These are phyloP conservation scores for Fragum whitleyi DNA, from an alignment of 2,888 invertebrate genomes.

Conservation along the genomic window DNA sequence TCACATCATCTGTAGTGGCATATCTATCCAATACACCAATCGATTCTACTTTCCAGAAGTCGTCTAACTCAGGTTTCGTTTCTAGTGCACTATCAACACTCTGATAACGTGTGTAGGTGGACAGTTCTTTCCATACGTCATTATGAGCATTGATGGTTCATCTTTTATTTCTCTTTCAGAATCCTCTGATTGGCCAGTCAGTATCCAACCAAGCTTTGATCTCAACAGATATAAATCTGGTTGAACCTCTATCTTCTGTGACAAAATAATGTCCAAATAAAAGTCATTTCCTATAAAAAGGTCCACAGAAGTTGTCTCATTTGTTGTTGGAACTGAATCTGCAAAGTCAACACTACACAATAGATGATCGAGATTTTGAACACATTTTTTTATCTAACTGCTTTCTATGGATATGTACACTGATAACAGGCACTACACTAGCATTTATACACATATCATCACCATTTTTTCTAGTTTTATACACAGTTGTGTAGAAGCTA, in stretches of 20 bases:
- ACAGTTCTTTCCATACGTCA: background rate
- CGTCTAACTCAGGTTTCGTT: slow-evolving; percentile 30
- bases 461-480: slow-evolving; percentile 15
- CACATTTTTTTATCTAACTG: background rate
- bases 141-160: background rate
- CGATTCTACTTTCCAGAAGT: slow-evolving; percentile 33
- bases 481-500: background rate
- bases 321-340: background rate
- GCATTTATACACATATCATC: slow-evolving; percentile 5
- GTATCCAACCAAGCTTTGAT: slow-evolving; percentile 11
- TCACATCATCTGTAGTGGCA: slow-evolving; percentile 1
- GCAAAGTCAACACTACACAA: background rate
- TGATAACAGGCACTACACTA: slow-evolving; percentile 30
- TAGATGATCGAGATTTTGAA: background rate
- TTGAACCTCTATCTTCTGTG: slow-evolving; percentile 14
- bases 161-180: background rate
- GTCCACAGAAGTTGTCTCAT: background rate
- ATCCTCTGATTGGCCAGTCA: background rate
- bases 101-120: too few relatives aligned
- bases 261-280: slow-evolving; percentile 16
- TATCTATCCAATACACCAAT: slow-evolving; percentile 24
- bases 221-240: slow-evolving; percentile 1
- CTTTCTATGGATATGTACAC: slow-evolving; percentile 14
- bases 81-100: background rate
- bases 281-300: slow-evolving; percentile 10